These are phyloP conservation scores for Sebastes paucispinis DNA, from an alignment of 2,797 vertebrate genomes.

Conservation along the genomic window DNA sequence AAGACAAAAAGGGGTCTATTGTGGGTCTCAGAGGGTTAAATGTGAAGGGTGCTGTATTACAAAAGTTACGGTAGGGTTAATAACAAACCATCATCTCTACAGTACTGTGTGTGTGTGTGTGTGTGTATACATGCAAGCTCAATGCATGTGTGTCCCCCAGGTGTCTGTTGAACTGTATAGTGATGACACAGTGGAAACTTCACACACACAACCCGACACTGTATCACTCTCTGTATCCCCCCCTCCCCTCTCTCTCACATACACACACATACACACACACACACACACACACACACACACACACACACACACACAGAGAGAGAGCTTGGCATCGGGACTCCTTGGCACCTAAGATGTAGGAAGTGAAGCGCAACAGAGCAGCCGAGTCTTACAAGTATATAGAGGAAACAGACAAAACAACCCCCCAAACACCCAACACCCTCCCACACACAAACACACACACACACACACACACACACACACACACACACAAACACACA, in stretches of 20 bases:
- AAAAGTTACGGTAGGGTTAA: conserved; percentile 37
- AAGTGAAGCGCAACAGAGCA: conserved; percentile 47
- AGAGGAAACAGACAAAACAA: conserved; percentile 19
- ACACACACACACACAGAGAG: not conserved
- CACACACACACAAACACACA: not conserved
- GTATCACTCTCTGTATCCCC: not conserved
- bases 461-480: not conserved
- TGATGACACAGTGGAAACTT: conserved; percentile 48
- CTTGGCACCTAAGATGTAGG: conserved; percentile 46
- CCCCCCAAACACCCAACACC: not conserved
- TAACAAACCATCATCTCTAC: conserved; percentile 38
- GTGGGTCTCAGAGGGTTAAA: too few relatives aligned
- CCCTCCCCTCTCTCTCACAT: too few relatives aligned
- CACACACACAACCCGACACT: not conserved
- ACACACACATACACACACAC: not conserved
- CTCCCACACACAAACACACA: not conserved
- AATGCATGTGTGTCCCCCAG: not conserved
- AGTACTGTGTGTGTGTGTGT: not conserved
- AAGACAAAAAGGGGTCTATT: too few relatives aligned
- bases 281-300: not conserved
- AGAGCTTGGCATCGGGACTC: conserved; percentile 8
- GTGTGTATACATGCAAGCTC: not conserved
- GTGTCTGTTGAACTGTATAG: conserved; percentile 12
- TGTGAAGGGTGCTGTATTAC: not conserved
- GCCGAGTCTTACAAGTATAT: conserved; percentile 22